Evolutionary conservation across 2,113 vertebrate species (phyloP).

Genomic region (Canis aureus): DNA sequence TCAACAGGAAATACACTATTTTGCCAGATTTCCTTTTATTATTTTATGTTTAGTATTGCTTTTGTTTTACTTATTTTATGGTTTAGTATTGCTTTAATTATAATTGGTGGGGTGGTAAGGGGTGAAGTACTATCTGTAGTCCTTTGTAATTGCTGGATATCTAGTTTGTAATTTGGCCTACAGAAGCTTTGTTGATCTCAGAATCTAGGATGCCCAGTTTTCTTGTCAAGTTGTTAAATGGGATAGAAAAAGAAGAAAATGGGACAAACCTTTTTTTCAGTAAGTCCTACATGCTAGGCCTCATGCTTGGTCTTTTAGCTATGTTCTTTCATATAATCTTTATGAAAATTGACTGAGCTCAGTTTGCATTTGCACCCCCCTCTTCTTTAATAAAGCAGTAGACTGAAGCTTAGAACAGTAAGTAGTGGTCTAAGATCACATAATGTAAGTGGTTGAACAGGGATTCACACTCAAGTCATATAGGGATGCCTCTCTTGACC

Average conservation of each 20-base stretch:
- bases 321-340: neutral
- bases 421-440: neutral
- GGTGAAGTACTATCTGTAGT: accelerated
- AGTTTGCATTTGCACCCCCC: neutral
- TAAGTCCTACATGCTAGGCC: neutral
- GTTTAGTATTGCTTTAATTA: neutral
- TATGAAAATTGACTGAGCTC: neutral
- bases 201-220: neutral
- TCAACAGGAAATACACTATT: neutral
- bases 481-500: neutral
- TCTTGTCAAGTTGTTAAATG: neutral
- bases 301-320: neutral
- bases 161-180: neutral
- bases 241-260: neutral
- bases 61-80: neutral
- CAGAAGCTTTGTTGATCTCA: neutral
- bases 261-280: neutral
- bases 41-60: neutral
- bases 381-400: neutral
- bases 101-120: neutral
- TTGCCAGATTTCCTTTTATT: neutral
- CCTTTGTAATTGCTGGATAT: neutral
- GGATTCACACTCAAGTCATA: neutral
- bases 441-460: neutral
- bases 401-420: neutral